A percentile compares a stretch with the other conserved stretches of the same genome.
Evolutionary conservation across 2,888 invertebrate species (phyloP).

Genomic region (Drosophila longiperda): DNA sequence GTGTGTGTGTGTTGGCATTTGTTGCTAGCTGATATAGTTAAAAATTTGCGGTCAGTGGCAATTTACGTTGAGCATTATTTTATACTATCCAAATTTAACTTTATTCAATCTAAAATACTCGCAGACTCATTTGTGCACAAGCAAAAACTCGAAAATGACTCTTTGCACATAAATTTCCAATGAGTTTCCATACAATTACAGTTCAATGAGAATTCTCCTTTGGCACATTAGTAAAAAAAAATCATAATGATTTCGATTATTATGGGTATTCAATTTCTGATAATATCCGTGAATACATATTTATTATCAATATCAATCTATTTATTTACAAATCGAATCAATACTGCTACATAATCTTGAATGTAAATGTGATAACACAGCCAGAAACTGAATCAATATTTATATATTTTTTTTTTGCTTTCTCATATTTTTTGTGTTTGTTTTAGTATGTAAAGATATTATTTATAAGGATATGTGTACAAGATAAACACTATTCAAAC

Average conservation of each 20-base stretch:
- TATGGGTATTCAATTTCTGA: slow-evolving; percentile 17
- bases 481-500: slow-evolving; percentile 50
- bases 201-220: slow-evolving; percentile 29
- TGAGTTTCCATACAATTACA: slow-evolving; percentile 66
- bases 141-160: slow-evolving; percentile 21
- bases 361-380: not conserved
- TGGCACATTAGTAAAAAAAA: slow-evolving; percentile 27
- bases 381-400: not conserved
- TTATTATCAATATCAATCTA: not conserved
- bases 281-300: not conserved
- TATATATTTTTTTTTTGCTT: not conserved
- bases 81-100: slow-evolving; percentile 34
- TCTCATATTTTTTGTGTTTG: not conserved
- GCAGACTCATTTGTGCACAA: slow-evolving; percentile 32
- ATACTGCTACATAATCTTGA: not conserved
- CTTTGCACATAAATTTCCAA: slow-evolving; percentile 49
- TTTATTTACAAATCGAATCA: not conserved
- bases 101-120: slow-evolving; percentile 33
- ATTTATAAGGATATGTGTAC: slow-evolving; percentile 10
- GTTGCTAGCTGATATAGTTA: slow-evolving; percentile 9
- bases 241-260: slow-evolving; percentile 33
- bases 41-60: slow-evolving; percentile 10
- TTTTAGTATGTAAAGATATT: slow-evolving; percentile 17
- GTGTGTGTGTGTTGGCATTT: slow-evolving; percentile 17
- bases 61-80: slow-evolving; percentile 8